Evolutionary conservation across 2,797 vertebrate species (phyloP).

Genomic region (Labeo calbasu): DNA sequence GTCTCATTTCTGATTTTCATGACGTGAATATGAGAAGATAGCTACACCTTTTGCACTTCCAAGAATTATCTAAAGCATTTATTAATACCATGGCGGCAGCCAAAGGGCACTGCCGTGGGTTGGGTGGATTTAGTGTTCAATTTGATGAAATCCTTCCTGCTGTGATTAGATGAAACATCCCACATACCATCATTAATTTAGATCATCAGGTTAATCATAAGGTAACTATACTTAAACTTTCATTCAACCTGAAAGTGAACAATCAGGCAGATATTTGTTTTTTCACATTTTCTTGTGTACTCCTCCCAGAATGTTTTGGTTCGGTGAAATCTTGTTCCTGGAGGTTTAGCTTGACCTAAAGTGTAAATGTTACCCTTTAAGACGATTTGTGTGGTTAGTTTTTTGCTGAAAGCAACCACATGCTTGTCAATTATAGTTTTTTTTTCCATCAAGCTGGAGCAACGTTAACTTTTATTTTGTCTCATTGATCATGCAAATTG

Average conservation of each 20-base stretch:
- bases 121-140: neutral
- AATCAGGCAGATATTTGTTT: neutral
- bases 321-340: constrained; percentile 8
- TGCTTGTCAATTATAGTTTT: neutral
- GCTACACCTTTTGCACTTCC: neutral
- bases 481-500: neutral
- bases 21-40: too few relatives aligned
- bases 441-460: neutral
- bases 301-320: neutral
- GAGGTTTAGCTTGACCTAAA: neutral
- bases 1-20: neutral
- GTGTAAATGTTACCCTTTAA: neutral
- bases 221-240: neutral
- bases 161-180: constrained; percentile 11
- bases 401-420: neutral
- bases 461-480: neutral
- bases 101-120: neutral
- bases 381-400: neutral
- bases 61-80: neutral
- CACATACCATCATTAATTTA: neutral
- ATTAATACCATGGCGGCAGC: neutral
- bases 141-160: neutral
- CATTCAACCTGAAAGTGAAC: constrained; percentile 6
- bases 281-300: neutral
- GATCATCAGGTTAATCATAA: neutral